Evolutionary conservation across 2,888 invertebrate genomes (phyloP).

Genomic region (Endomychus coccineus): DNA sequence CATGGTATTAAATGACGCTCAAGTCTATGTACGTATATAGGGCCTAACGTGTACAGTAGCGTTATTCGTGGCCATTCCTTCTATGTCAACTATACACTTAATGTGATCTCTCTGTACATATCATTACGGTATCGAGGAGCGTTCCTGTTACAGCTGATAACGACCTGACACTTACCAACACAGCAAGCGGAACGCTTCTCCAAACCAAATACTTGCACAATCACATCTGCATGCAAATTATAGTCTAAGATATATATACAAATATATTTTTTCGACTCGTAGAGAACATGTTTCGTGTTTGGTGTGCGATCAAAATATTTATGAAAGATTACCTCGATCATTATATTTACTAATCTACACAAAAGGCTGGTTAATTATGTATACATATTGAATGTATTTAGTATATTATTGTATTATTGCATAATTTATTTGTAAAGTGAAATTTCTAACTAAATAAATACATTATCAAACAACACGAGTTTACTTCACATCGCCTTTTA

Average conservation of each 20-base stretch:
- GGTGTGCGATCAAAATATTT: constrained; percentile 33
- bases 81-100: constrained; percentile 19
- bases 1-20: neutral
- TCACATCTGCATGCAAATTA: constrained; percentile 33
- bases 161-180: constrained; percentile 42
- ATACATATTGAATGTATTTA: constrained; percentile 40
- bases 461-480: constrained; percentile 15
- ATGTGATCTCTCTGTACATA: constrained; percentile 41
- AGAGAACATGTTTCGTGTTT: constrained; percentile 39
- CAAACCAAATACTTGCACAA: constrained; percentile 30
- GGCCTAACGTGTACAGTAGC: constrained; percentile 33
- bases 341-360: constrained; percentile 30
- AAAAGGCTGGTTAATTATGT: constrained; percentile 39
- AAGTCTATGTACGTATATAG: constrained; percentile 28
- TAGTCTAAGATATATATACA: constrained; percentile 30
- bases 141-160: constrained; percentile 31
- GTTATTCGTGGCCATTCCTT: too few relatives aligned
- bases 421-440: constrained; percentile 38
- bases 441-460: constrained; percentile 42
- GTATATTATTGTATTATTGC: constrained; percentile 33
- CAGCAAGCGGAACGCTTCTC: constrained; percentile 16
- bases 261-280: constrained; percentile 43
- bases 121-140: constrained; percentile 20
- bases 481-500: too few relatives aligned
- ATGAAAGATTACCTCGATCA: constrained; percentile 28